Conservation (phyloP, 2,888 invertebrate genomes). For the Plagodis pulveraria region DNA sequence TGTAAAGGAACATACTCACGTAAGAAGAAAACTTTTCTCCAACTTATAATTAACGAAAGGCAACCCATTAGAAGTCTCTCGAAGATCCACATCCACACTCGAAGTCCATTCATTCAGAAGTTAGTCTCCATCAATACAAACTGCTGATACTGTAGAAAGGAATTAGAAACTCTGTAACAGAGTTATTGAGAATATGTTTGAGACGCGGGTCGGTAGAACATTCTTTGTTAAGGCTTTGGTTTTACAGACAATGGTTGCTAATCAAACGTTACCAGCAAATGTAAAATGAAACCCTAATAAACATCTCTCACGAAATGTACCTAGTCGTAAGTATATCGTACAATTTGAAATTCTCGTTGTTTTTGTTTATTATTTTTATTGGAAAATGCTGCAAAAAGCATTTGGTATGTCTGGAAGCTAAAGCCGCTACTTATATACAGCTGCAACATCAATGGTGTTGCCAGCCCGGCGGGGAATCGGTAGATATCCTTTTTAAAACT, state of each 20-base stretch:
- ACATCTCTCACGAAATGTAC: not conserved
- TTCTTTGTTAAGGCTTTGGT: constrained; percentile 18
- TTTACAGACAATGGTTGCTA: constrained; percentile 11
- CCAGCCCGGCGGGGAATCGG: too few relatives aligned
- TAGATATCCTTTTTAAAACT: too few relatives aligned
- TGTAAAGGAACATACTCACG: too few relatives aligned
- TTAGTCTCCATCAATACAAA: constrained; percentile 32
- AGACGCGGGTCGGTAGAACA: constrained; percentile 12
- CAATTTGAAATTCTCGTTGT: not conserved
- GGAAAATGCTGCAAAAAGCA: too few relatives aligned
- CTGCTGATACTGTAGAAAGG: constrained; percentile 36
- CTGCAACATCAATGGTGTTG: too few relatives aligned
- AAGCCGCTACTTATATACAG: too few relatives aligned
- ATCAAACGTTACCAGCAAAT: constrained; percentile 12
- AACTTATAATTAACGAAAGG: constrained; percentile 20
- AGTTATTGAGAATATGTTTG: constrained; percentile 57
- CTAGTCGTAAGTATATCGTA: not conserved
- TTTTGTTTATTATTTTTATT: too few relatives aligned
- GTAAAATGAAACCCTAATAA: not conserved
- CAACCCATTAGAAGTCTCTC: constrained; percentile 12
- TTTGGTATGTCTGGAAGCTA: too few relatives aligned
- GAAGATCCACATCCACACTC: constrained; percentile 12
- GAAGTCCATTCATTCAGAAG: constrained; percentile 24
- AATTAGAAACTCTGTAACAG: constrained; percentile 60
- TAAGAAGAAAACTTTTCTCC: constrained; percentile 7